A percentile compares a stretch with the other conserved stretches of the same genome.
These are phyloP conservation scores for Tetragonula clypearis DNA, from an alignment of 1,140 invertebrate species.

Conservation along the genomic window DNA sequence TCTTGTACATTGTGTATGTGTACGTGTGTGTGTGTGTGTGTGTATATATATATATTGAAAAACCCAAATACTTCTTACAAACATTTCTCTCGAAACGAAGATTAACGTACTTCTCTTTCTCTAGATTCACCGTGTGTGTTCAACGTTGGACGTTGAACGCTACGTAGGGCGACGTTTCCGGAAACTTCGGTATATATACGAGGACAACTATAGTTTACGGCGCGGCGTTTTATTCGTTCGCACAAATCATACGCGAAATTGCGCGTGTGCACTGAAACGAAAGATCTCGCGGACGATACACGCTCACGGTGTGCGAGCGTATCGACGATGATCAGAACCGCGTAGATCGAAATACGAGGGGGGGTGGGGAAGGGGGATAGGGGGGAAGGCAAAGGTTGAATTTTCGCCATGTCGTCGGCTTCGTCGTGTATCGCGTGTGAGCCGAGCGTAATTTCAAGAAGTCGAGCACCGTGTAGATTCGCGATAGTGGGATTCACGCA, in stretches of 20 bases:
- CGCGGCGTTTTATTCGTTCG: constrained; percentile 47
- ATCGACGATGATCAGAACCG: background rate
- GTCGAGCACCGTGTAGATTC: background rate
- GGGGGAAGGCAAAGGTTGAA: background rate
- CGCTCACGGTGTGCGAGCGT: too few relatives aligned
- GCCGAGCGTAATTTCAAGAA: background rate
- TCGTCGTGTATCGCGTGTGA: constrained; percentile 5
- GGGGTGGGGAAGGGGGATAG: background rate
- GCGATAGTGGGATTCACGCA: background rate
- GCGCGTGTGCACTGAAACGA: constrained; percentile 5
- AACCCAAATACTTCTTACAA: constrained; percentile 60
- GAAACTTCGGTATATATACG: constrained; percentile 59
- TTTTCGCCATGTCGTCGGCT: background rate
- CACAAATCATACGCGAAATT: constrained; percentile 51
- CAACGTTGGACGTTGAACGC: constrained; percentile 18
- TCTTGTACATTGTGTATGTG: background rate
- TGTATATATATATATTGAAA: constrained; percentile 25
- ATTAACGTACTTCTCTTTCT: constrained; percentile 58
- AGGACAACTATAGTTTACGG: constrained; percentile 53
- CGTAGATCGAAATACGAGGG: background rate
- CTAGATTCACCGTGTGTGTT: constrained; percentile 42
- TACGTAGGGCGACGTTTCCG: constrained; percentile 20
- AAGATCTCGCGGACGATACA: too few relatives aligned
- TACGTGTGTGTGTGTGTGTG: too few relatives aligned
- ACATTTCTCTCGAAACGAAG: constrained; percentile 58